Conservation (phyloP, 2,113 vertebrate genomes). For the Tragulus kanchil region DNA sequence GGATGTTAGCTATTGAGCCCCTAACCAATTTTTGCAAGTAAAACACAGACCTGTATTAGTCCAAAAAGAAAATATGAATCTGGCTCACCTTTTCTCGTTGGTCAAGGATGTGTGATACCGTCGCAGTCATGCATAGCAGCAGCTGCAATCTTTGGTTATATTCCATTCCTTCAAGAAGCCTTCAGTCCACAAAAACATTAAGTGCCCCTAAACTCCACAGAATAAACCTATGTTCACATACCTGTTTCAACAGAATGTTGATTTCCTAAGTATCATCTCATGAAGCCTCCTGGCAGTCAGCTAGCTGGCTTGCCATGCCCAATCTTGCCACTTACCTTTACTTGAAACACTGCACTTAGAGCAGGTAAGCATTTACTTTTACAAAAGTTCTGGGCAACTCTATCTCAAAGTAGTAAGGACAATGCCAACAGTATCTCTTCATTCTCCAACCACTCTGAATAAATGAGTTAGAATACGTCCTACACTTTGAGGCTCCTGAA, state of each 20-base stretch:
- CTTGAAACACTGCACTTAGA: neutral
- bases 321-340: neutral
- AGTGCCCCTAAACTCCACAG: neutral
- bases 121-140: slow-evolving; percentile 92
- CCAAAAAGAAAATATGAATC: neutral
- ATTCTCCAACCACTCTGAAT: neutral
- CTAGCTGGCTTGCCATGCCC: neutral
- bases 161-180: neutral
- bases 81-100: slow-evolving; percentile 92
- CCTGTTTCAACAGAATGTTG: neutral
- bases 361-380: neutral
- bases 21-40: neutral
- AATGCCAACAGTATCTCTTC: neutral
- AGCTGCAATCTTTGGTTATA: too few relatives aligned
- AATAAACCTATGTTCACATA: neutral
- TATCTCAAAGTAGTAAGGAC: neutral
- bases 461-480: neutral
- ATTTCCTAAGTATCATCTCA: neutral
- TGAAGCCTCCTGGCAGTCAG: neutral
- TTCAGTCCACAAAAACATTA: neutral
- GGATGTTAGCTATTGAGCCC: neutral
- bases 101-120: slow-evolving; percentile 90
- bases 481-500: neutral
- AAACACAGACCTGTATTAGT: neutral
- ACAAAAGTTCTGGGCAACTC: neutral